phyloP scores from a whole-genome alignment of 2,888 invertebrate species.

The Philaethria dido region DNA sequence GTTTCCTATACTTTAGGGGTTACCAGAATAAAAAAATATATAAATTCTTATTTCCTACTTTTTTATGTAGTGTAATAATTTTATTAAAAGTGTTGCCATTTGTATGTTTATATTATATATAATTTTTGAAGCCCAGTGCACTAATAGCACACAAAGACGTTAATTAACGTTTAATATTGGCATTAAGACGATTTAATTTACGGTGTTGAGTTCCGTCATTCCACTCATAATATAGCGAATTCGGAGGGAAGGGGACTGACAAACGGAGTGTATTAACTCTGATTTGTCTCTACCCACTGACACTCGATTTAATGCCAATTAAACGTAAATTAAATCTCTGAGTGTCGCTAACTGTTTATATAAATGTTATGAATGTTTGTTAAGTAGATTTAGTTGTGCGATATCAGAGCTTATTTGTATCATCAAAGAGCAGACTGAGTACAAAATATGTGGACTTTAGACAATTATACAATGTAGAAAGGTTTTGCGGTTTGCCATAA shows the following conservation, averaged over 20 bases:
- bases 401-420: conserved; percentile 33
- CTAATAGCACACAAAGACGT: background rate
- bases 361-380: conserved; percentile 25
- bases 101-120: conserved; percentile 17
- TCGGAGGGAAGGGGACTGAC: no score
- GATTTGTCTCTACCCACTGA: no score
- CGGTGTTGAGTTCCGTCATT: no score
- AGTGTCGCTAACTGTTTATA: conserved; percentile 9
- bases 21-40: background rate
- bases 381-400: conserved; percentile 29
- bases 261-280: no score
- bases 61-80: conserved; percentile 6
- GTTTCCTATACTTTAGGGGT: background rate
- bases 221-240: no score
- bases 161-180: conserved; percentile 2
- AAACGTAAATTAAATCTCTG: conserved; percentile 1
- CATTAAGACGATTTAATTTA: background rate
- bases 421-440: conserved; percentile 59
- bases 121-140: conserved; percentile 32
- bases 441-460: conserved; percentile 58
- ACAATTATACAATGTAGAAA: conserved; percentile 45
- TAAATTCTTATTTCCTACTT: background rate
- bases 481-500: conserved; percentile 50
- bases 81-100: conserved; percentile 23
- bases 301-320: background rate